Evolutionary conservation across 2,113 vertebrate species (phyloP).

Genomic region (Stomatorhinus ivindoensis): DNA sequence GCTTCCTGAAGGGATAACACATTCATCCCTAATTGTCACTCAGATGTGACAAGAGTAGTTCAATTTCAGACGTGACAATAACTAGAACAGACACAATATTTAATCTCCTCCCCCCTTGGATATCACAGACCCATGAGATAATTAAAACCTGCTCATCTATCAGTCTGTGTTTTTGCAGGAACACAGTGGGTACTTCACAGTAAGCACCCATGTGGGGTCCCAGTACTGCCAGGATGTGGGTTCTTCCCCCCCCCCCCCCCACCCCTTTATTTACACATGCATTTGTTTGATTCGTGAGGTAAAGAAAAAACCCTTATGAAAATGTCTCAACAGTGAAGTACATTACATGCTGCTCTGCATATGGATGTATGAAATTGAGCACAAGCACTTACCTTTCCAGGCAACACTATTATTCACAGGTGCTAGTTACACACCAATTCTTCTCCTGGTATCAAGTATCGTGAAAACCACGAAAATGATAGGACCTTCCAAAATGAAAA

Average conservation of each 20-base stretch:
- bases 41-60: background rate
- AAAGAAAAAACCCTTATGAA: background rate
- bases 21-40: background rate
- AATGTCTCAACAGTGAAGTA: background rate
- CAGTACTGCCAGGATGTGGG: background rate
- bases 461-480: background rate
- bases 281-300: background rate
- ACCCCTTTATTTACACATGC: background rate
- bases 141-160: slow-evolving; percentile 30
- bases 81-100: background rate
- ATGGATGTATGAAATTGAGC: background rate
- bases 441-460: background rate
- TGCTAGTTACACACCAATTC: background rate
- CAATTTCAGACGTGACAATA: background rate
- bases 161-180: background rate
- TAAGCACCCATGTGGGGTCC: background rate
- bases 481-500: background rate
- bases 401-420: background rate
- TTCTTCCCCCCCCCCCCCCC: background rate
- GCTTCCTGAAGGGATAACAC: background rate
- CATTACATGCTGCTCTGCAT: background rate
- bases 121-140: background rate
- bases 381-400: background rate
- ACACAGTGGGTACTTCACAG: background rate
- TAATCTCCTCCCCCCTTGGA: slow-evolving; percentile 12